phyloP scores from a whole-genome alignment of 2,113 vertebrate species.

The Amblyornis subalaris region DNA sequence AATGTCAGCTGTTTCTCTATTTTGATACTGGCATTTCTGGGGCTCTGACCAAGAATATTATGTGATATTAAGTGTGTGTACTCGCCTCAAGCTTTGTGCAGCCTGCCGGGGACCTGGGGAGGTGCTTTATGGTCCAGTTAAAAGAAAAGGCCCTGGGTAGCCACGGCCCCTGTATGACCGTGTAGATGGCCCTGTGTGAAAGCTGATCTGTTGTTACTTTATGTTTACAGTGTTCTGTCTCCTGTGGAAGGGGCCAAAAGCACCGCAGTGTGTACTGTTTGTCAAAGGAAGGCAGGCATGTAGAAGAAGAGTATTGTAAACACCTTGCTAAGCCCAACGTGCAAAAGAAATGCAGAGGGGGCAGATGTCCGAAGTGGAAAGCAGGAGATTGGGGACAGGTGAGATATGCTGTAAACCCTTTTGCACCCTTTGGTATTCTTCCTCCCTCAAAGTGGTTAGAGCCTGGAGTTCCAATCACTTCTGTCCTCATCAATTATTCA shows the following conservation, averaged over 20 bases:
- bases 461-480: background rate
- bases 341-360: constrained; percentile 87
- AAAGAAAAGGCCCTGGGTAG: background rate
- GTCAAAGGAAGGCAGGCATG: constrained; percentile 80
- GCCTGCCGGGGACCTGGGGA: background rate
- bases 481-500: background rate
- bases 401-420: constrained; percentile 49
- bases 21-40: background rate
- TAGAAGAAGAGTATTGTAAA: constrained; percentile 85
- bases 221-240: constrained; percentile 88
- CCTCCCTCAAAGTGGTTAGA: background rate
- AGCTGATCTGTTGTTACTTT: constrained; percentile 73
- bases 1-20: constrained; percentile 15
- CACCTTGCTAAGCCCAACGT: constrained; percentile 81
- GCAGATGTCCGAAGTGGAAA: constrained; percentile 92
- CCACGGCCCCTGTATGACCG: background rate
- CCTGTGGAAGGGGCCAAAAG: constrained; percentile 90
- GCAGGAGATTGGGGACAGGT: constrained; percentile 91
- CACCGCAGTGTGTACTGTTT: constrained; percentile 87
- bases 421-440: background rate
- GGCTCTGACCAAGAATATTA: background rate
- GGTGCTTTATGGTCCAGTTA: background rate
- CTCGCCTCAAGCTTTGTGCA: background rate
- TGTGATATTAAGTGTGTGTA: background rate
- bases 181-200: background rate